These are phyloP conservation scores for Pogoniulus pusillus DNA, from an alignment of 2,797 vertebrate species.

Conservation along the genomic window DNA sequence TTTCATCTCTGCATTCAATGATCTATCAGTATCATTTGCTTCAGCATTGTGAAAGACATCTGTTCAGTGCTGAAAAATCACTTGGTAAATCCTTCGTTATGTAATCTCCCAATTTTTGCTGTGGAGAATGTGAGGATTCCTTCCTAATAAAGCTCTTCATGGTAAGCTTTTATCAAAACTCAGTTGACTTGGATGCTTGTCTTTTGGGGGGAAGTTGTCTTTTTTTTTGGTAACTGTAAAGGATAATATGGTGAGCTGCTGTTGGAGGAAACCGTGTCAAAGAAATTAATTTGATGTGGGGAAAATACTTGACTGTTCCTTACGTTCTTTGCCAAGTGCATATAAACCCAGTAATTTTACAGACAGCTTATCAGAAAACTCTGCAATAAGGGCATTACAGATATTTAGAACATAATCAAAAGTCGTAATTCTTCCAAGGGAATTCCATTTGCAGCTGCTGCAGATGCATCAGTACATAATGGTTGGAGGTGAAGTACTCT, in stretches of 20 bases:
- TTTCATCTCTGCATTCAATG: background rate
- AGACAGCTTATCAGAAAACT: background rate
- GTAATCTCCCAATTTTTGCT: slow-evolving; percentile 29
- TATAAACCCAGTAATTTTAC: background rate
- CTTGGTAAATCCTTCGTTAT: slow-evolving; percentile 29
- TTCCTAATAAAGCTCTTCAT: background rate
- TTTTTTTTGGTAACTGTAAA: background rate
- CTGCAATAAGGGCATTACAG: background rate
- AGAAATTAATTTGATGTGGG: background rate
- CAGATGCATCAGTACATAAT: background rate
- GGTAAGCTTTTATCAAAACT: background rate
- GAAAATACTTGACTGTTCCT: background rate
- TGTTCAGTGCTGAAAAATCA: slow-evolving; percentile 20
- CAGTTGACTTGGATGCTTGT: background rate
- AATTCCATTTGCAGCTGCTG: background rate
- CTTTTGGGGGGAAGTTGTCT: fast-evolving
- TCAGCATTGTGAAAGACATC: slow-evolving; percentile 17
- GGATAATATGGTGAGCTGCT: background rate
- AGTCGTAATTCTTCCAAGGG: background rate
- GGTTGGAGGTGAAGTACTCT: background rate
- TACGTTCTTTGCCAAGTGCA: background rate
- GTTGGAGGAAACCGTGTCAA: background rate
- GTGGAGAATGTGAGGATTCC: background rate
- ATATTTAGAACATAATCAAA: background rate
- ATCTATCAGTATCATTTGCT: background rate